phyloP scores from a whole-genome alignment of 2,113 vertebrate genomes.

The Tor tambroides region DNA sequence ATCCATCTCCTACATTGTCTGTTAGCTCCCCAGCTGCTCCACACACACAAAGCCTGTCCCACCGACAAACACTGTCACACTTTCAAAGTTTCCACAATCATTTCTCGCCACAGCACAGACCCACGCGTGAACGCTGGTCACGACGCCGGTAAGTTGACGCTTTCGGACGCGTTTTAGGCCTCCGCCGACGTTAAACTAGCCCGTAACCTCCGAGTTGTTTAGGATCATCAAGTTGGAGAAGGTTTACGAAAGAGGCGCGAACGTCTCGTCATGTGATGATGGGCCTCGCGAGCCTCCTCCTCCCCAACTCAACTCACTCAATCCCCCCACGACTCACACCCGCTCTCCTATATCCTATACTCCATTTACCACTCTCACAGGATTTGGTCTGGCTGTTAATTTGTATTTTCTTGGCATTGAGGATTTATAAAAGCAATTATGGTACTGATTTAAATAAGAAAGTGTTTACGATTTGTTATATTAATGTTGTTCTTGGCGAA shows the following conservation, averaged over 20 bases:
- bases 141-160: not conserved
- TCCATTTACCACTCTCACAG: constrained; percentile 48
- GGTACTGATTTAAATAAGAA: not conserved
- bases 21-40: constrained; percentile 42
- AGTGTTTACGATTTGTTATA: not conserved
- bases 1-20: constrained; percentile 32
- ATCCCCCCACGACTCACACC: constrained; percentile 53
- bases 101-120: not conserved
- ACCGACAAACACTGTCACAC: constrained; percentile 28
- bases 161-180: not conserved
- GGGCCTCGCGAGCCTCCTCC: constrained; percentile 63
- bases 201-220: constrained; percentile 75
- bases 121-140: not conserved
- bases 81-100: not conserved
- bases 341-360: constrained; percentile 51
- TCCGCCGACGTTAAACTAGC: constrained; percentile 60
- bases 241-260: constrained; percentile 89
- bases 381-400: not conserved
- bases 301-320: constrained; percentile 63
- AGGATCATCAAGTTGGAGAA: constrained; percentile 65
- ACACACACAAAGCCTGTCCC: constrained; percentile 38
- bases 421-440: not conserved
- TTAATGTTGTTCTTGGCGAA: not conserved
- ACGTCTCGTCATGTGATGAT: constrained; percentile 82
- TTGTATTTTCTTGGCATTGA: not conserved